Conservation (phyloP, 2,888 invertebrate genomes). For the Pollenia amentaria region DNA sequence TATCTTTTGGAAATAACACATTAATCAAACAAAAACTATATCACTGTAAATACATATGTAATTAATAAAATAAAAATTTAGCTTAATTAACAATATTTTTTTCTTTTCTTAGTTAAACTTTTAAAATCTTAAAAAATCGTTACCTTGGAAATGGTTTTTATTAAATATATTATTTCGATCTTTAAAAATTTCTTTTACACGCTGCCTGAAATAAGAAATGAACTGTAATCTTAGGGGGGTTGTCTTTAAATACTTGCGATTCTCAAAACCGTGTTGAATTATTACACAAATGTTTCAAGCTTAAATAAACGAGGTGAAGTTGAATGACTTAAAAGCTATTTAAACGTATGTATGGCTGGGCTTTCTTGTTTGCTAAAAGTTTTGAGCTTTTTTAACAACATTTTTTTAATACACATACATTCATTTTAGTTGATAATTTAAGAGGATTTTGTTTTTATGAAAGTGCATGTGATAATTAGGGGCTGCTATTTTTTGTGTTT, state of each 20-base stretch:
- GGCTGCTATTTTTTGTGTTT: too few relatives aligned
- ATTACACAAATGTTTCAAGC: conserved; percentile 9
- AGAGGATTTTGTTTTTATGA: too few relatives aligned
- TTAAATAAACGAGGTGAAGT: conserved; percentile 53
- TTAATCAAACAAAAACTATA: not conserved
- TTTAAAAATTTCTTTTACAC: conserved; percentile 12
- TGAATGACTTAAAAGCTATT: conserved; percentile 45
- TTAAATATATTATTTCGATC: conserved; percentile 4
- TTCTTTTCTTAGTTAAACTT: not conserved
- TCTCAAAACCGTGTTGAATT: conserved; percentile 42
- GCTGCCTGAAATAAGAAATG: conserved; percentile 47
- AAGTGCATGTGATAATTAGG: too few relatives aligned
- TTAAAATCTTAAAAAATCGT: conserved; percentile 1
- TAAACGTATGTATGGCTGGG: not conserved
- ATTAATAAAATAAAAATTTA: not conserved
- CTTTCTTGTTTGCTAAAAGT: not conserved
- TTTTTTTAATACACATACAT: conserved; percentile 3
- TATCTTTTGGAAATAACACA: not conserved
- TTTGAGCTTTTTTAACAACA: not conserved
- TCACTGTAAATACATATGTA: not conserved
- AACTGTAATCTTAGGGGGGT: conserved; percentile 19
- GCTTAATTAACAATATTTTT: conserved; percentile 23
- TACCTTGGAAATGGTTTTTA: conserved; percentile 25
- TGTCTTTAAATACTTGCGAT: conserved; percentile 61
- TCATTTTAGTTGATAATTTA: not conserved